Evolutionary conservation across 1,140 invertebrate species (phyloP).

Genomic region (Drosophila saltans): DNA sequence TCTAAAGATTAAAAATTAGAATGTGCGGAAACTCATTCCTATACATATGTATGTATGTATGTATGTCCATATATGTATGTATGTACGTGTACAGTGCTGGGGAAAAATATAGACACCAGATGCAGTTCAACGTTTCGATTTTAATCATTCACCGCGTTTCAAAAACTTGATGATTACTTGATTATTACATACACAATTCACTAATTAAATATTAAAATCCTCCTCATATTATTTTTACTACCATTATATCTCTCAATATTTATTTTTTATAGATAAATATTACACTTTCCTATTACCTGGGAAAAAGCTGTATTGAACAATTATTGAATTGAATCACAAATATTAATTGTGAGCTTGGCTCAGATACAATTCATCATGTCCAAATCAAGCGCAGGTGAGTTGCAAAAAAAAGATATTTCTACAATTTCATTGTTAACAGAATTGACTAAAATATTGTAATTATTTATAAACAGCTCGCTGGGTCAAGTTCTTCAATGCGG

Average conservation of each 20-base stretch:
- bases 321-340: not conserved
- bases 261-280: too few relatives aligned
- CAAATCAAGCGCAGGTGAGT: conserved; percentile 67
- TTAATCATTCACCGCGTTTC: too few relatives aligned
- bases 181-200: too few relatives aligned
- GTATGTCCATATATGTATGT: too few relatives aligned
- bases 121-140: not conserved
- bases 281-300: not conserved
- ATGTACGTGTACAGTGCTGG: not conserved
- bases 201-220: too few relatives aligned
- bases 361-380: conserved; percentile 39
- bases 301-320: conserved; percentile 37
- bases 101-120: not conserved
- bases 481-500: conserved; percentile 91
- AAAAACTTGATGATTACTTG: too few relatives aligned
- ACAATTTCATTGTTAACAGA: too few relatives aligned
- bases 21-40: not conserved
- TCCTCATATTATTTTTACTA: too few relatives aligned
- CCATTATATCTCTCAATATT: too few relatives aligned
- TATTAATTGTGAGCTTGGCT: conserved; percentile 5
- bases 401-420: not conserved
- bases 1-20: not conserved
- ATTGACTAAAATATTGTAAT: not conserved
- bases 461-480: conserved; percentile 83
- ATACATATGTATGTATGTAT: not conserved